Base-by-base conservation (phyloP, 2,797 vertebrate genomes). In the Naso thynnoides region DNA sequence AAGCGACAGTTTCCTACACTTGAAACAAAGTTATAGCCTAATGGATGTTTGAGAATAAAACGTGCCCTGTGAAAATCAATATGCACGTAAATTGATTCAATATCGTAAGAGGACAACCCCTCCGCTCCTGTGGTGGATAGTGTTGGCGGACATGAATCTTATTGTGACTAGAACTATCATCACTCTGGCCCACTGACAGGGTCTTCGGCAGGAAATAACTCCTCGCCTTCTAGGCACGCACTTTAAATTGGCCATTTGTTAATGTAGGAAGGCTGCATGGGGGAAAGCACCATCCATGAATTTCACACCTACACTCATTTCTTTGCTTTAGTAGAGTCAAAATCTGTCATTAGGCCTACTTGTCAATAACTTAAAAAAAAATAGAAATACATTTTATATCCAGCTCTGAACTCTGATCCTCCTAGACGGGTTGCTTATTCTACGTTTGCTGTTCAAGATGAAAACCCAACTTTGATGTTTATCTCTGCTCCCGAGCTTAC, bases 11-110 rank as follows among this genome's bases (percentile, higher is more conserved):
- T 74, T 82, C 15, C 29, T 16, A 27, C 47, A 63, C 36, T 26
- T 69, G 80, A 62, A 84, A 83, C 69, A 87, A 86, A 85, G 83
- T 87, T 86, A 62, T n/a, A n/a, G n/a, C n/a, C n/a, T n/a, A 81
- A 58, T 73, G 53, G 56, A 56, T 64, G 48, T 57, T 68, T 55
- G 47, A 29, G n/a, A 56, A 38, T 8, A 72, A 66, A 27, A 65
- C 41, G 45, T n/a, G 4, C 23, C 4, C 29, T 0, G 27, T 0
- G 69, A 39, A 1, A 24, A 2, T 45, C 13, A 56, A 61, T 11
- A 29, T 0, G n/a, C 5, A 21, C 66, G 66, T 21, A 19, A 44
- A 36, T 21, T 4, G 19, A 29, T 7, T 1, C 8, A 33, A 4
- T 61, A 16, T 44, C 13, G 67, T 9, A 26, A 64, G 14, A 57